These are phyloP conservation scores for Thalassarche chlororhynchos DNA, from an alignment of 2,113 vertebrate genomes.

Conservation along the genomic window DNA sequence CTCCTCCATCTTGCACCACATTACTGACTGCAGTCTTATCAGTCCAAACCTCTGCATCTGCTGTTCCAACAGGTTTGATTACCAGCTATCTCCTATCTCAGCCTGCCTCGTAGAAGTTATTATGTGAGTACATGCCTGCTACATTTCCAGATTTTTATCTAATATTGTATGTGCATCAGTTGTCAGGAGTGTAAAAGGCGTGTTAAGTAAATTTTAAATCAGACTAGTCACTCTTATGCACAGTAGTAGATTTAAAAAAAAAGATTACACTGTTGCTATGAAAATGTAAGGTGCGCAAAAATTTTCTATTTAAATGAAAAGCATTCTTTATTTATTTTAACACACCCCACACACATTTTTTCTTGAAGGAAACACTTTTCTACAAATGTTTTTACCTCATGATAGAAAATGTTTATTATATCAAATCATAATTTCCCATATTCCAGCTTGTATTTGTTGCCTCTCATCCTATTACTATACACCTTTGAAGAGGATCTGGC, in stretches of 20 bases:
- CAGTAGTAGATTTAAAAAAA: neutral
- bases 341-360: neutral
- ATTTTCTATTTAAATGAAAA: neutral
- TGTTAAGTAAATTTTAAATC: neutral
- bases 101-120: neutral
- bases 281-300: neutral
- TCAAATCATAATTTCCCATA: neutral
- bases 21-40: neutral
- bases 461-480: neutral
- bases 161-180: neutral
- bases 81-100: neutral
- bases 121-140: neutral
- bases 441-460: neutral
- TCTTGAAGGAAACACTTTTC: neutral
- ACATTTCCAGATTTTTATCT: slow-evolving; percentile 1
- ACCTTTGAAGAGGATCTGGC: neutral
- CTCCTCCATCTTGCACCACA: neutral
- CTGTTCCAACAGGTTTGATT: neutral
- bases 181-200: neutral
- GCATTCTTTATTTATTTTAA: neutral
- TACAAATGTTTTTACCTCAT: neutral
- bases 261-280: neutral
- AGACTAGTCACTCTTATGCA: neutral
- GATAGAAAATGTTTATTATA: neutral
- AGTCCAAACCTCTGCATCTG: neutral